phyloP scores from a whole-genome alignment of 2,888 invertebrate species.

The Ganaspis brasiliensis region DNA sequence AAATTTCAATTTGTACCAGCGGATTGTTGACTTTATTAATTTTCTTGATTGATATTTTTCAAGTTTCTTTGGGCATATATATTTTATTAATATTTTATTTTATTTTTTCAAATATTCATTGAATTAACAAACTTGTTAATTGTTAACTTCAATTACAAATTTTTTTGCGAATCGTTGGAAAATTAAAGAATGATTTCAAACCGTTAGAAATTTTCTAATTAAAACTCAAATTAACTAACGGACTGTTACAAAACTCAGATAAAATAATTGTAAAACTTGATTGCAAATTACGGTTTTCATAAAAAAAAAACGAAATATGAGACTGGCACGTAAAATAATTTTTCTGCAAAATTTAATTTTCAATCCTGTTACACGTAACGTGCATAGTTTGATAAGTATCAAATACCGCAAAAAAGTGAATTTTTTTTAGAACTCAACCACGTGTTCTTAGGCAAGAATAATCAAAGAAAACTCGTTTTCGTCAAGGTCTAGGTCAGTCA shows the following conservation, averaged over 20 bases:
- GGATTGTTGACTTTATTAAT: no score
- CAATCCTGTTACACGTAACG: not conserved
- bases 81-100: no score
- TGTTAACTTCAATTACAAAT: no score
- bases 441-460: constrained; percentile 1
- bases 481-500: constrained; percentile 56
- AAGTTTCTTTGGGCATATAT: no score
- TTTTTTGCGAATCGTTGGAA: no score
- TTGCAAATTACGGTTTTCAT: not conserved
- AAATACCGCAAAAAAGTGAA: not conserved
- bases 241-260: not conserved
- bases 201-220: not conserved
- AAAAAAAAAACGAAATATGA: not conserved
- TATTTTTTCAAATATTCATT: no score
- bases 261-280: not conserved
- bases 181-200: constrained; percentile 17
- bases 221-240: constrained; percentile 39
- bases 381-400: not conserved
- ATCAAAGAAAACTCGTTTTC: constrained; percentile 42
- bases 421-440: not conserved
- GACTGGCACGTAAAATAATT: not conserved
- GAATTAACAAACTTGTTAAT: no score
- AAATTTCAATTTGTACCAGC: no score
- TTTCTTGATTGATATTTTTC: no score
- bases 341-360: constrained; percentile 15